A percentile compares a stretch with the other conserved stretches of the same genome.
phyloP scores from a whole-genome alignment of 2,113 vertebrate species.

The Azemiops feae region DNA sequence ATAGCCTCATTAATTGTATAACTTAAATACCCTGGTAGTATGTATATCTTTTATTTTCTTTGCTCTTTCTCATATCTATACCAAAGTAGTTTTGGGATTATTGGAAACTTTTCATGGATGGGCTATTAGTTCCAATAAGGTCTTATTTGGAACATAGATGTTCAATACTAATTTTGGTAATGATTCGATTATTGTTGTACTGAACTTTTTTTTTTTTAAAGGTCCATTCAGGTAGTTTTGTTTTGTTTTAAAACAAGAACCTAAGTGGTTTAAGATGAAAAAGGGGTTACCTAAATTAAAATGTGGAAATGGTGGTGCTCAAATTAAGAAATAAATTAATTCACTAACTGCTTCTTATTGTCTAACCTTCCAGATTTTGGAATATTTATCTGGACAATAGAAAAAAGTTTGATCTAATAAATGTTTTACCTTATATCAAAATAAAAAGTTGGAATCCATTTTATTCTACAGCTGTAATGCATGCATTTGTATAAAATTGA shows the following conservation, averaged over 20 bases:
- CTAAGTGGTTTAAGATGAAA: neutral
- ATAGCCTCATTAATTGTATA: conserved; percentile 30
- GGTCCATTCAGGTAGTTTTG: neutral
- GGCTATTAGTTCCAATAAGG: neutral
- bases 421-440: conserved; percentile 3
- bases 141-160: neutral
- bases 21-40: neutral
- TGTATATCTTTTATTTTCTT: neutral
- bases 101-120: neutral
- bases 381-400: conserved; percentile 5
- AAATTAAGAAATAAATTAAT: conserved; percentile 20
- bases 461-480: conserved; percentile 18
- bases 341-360: neutral
- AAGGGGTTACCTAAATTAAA: neutral
- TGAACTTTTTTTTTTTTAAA: neutral
- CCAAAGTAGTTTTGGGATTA: neutral
- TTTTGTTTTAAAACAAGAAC: conserved; percentile 12
- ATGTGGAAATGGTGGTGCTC: neutral
- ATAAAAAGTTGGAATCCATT: conserved; percentile 21
- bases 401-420: conserved; percentile 37
- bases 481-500: conserved; percentile 37
- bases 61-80: neutral
- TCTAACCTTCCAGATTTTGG: conserved; percentile 12
- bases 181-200: conserved; percentile 8
- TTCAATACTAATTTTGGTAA: neutral